Base-by-base conservation (phyloP, 2,888 invertebrate genomes). In the Brachyptera putata region DNA sequence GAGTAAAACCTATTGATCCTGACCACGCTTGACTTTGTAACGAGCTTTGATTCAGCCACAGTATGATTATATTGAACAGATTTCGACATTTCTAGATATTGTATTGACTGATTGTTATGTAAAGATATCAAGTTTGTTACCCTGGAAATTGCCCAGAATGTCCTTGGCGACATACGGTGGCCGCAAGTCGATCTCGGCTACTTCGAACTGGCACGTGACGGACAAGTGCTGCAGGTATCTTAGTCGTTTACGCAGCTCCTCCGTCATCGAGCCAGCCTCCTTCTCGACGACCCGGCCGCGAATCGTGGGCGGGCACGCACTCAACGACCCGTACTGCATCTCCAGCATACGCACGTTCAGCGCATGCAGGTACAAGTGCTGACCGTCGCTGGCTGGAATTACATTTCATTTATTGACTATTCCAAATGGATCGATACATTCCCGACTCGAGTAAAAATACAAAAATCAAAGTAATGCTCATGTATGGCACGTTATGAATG, bases 301-400 rank as follows among this genome's bases (percentile, higher is more conserved):
- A 57, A 97, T 81, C 1, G 79, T 70, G 18, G 76, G 79, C 41
- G 97, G 96, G 57, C 90, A 88, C 58, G 84, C 79, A 60, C 89
- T 87, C 61, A 96, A 76, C 5, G 83, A 82, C 5, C 93, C 94
- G 78, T 93, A 95, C 60, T 91, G 87, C 60, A 86, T 84, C 70
- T 91, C 89, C 68, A 98, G 74, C 84, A 96, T 90, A 62, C 89
- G 87, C 7, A 91, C 88, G 74, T 97, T 97, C 68, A 97, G 75
- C 13, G 91, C 87, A 75, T 95, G 91, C 63, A 97, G 77, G 74
- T 91, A 98, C 58, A 96, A 84, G 73, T 94, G 91, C 74, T 95
- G 95, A 0, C 96, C 96, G 74, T 95, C 94, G 43, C 83, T 82
- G 66, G 93, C 94, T 90, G 74, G 67, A 76, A 78, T n/a, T n/a